Evolutionary conservation across 2,888 invertebrate species (phyloP), one percentile per base, ranked within the genome.

Genomic region (Cheilosia soror): DNA sequence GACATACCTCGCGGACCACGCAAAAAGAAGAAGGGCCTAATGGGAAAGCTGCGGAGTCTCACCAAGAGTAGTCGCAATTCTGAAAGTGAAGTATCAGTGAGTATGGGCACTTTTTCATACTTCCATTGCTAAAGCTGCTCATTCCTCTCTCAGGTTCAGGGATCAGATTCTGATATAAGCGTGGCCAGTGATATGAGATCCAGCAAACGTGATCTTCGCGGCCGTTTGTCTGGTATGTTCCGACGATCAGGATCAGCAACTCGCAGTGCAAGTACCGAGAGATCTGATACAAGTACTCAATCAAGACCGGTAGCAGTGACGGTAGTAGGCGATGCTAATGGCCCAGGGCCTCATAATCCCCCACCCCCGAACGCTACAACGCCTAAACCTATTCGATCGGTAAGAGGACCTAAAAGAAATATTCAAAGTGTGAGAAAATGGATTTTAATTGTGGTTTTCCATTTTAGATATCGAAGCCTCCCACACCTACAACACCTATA

Each of bases 181-280:
- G 93, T 94, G 40, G 93, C 94, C 51, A 95, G 95, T 88, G 94
- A 94, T 86, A 89, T 92, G 87, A 92, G 93, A 88, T 93, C 93
- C 9, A 95, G 95, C 90, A 96, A 96, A 92, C 95, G 95, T 89
- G 96, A 97, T 92, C 93, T 97, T 87, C 95, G 96, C 89, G 96
- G 96, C 73, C 94, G 96, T 83, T 93, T 97, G 53, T 95, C 96
- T 0, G 97, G 96, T 87, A 97, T 97, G 94, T 97, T 97, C 89
- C 96, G 95, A 90, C 94, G 96, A 88, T 93, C 93, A 76, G 91
- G 93, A 5, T 95, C 94, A 13, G 92, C 93, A 37, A 94, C 96
- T 7, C 94, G 96, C 75, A 95, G 95, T 77, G 95, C 94, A 89
- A 96, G 96, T 79, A 90, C 88, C 42, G 93, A 93, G 55, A 89